Evolutionary conservation across 2,797 vertebrate genomes (phyloP).

Genomic region (Hirundo rustica): DNA sequence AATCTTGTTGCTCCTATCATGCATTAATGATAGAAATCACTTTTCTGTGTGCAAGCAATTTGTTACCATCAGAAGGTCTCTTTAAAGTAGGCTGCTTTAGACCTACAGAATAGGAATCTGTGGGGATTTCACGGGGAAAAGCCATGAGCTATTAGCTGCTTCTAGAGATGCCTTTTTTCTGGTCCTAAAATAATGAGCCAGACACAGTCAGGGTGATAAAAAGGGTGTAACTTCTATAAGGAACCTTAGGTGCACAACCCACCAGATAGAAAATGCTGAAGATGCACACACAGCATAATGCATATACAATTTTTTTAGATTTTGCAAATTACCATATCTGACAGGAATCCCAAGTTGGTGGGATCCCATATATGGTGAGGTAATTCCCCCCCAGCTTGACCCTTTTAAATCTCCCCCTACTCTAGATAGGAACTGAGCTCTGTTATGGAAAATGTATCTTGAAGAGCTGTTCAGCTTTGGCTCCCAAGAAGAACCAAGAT

Average conservation of each 20-base stretch:
- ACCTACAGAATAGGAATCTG: rapidly evolving
- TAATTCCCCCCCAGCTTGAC: neutral
- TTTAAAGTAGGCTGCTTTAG: neutral
- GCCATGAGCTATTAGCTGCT: neutral
- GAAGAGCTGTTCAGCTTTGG: neutral
- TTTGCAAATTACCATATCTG: neutral
- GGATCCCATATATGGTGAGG: neutral
- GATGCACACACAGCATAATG: neutral
- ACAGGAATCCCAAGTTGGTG: neutral
- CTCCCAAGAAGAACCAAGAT: neutral
- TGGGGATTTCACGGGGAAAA: neutral
- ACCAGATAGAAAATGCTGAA: neutral
- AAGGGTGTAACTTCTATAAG: neutral
- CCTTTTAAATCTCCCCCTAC: neutral
- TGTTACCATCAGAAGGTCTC: neutral
- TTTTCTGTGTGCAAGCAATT: neutral
- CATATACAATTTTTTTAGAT: neutral
- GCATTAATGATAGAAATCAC: neutral
- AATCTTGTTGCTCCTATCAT: neutral
- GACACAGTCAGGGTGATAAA: neutral
- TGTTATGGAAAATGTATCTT: neutral
- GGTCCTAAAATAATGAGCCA: neutral
- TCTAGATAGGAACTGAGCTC: neutral
- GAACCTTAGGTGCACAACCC: neutral
- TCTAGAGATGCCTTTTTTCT: neutral